Evolutionary conservation across 2,888 invertebrate genomes (phyloP).

Genomic region (Acanthacorydalis orientalis): DNA sequence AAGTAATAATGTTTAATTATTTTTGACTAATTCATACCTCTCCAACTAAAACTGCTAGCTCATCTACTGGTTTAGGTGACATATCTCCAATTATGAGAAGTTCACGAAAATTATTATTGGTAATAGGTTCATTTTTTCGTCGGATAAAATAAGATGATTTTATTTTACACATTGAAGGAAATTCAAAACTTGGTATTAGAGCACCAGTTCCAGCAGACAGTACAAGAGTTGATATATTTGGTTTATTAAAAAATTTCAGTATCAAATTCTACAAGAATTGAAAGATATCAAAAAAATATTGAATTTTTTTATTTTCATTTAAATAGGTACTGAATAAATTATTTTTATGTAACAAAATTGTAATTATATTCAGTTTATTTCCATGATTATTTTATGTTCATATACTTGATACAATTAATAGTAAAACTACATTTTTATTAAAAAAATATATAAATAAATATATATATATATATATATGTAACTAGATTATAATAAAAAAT

Average conservation of each 20-base stretch:
- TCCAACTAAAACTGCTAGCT: constrained; percentile 49
- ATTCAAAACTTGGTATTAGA: constrained; percentile 44
- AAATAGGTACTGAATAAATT: not conserved
- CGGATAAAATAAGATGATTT: constrained; percentile 69
- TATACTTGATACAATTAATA: no score
- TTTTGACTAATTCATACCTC: constrained; percentile 27
- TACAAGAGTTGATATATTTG: constrained; percentile 31
- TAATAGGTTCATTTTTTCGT: constrained; percentile 40
- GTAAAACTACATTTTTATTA: no score
- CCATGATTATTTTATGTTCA: no score
- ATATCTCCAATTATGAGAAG: constrained; percentile 52
- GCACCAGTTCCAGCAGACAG: constrained; percentile 43
- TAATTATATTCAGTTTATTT: no score
- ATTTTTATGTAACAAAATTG: not conserved
- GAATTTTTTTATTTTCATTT: no score
- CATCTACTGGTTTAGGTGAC: constrained; percentile 51
- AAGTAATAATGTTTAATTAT: no score
- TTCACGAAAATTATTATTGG: constrained; percentile 35
- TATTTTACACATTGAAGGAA: constrained; percentile 39
- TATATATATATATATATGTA: not conserved
- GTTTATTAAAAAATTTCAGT: constrained; percentile 32
- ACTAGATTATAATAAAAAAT: constrained; percentile 4
- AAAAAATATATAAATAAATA: no score
- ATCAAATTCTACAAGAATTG: constrained; percentile 30
- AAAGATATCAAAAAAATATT: not conserved